Conservation (phyloP, 2,797 vertebrate species). For the Xiphophorus birchmanni region DNA sequence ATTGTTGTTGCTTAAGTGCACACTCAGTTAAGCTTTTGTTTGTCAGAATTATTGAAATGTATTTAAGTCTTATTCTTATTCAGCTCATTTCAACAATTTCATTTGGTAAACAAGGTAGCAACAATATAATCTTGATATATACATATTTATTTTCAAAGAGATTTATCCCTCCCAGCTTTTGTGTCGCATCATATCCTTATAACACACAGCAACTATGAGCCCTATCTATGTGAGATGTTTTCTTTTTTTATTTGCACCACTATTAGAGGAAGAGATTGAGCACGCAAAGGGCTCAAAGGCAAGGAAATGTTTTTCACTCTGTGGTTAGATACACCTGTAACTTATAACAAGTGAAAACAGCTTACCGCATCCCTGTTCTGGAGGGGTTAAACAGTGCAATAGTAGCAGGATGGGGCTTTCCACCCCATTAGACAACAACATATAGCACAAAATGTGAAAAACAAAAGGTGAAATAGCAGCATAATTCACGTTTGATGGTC, state of each 20-base stretch:
- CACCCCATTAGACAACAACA: slow-evolving; percentile 68
- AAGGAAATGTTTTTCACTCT: slow-evolving; percentile 82
- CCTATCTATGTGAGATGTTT: slow-evolving; percentile 10
- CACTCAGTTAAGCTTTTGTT: neutral
- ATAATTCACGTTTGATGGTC: slow-evolving; percentile 25
- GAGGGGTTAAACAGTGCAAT: slow-evolving; percentile 82
- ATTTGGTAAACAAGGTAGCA: neutral
- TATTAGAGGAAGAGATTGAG: slow-evolving; percentile 69
- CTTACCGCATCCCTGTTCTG: slow-evolving; percentile 84
- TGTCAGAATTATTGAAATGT: neutral
- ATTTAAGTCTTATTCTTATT: neutral
- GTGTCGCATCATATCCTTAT: slow-evolving; percentile 12
- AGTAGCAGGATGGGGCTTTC: slow-evolving; percentile 83
- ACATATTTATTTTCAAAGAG: neutral
- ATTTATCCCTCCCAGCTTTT: neutral
- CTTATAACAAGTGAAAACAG: slow-evolving; percentile 77
- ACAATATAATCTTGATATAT: neutral
- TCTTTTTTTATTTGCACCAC: slow-evolving; percentile 51
- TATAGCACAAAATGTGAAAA: slow-evolving; percentile 58
- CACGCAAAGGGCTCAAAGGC: slow-evolving; percentile 56
- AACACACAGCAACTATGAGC: slow-evolving; percentile 3
- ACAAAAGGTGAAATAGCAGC: slow-evolving; percentile 40
- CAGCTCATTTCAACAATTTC: neutral
- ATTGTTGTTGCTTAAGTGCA: neutral
- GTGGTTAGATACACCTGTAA: slow-evolving; percentile 87